These are phyloP conservation scores for Heptranchias perlo DNA, from an alignment of 2,113 vertebrate species.

Conservation along the genomic window DNA sequence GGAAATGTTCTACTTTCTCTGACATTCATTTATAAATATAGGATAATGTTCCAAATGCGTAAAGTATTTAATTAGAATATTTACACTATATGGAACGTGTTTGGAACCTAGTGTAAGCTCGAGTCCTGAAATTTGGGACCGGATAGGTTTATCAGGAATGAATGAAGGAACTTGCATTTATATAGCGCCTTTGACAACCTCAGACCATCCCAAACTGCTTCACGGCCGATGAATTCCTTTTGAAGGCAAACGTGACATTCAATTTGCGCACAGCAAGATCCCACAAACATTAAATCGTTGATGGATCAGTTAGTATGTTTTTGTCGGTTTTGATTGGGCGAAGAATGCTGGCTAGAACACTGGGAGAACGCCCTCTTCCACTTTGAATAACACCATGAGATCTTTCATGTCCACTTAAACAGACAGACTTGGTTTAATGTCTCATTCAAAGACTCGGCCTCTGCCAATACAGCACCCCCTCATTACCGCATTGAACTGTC, in stretches of 20 bases:
- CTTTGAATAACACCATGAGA: no score
- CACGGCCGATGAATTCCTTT: background rate
- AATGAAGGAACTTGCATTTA: background rate
- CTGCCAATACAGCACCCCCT: no score
- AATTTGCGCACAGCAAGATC: background rate
- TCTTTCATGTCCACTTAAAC: no score
- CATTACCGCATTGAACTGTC: no score
- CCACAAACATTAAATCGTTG: background rate
- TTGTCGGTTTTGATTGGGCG: no score
- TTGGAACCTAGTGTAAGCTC: background rate
- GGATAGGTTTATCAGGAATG: background rate
- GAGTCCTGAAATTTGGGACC: background rate
- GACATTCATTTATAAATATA: slow-evolving; percentile 16
- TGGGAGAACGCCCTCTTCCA: no score
- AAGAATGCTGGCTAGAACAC: no score
- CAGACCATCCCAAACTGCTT: background rate
- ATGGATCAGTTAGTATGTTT: background rate
- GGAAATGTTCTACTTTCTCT: slow-evolving; percentile 5
- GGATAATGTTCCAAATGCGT: background rate
- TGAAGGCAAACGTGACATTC: background rate
- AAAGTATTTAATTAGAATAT: background rate
- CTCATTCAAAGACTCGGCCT: no score
- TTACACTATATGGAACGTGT: background rate
- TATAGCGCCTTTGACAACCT: background rate
- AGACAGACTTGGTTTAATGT: no score